Evolutionary conservation across 2,113 vertebrate genomes (phyloP), one percentile per base, ranked within the genome.

Genomic region (Stomatorhinus ivindoensis): DNA sequence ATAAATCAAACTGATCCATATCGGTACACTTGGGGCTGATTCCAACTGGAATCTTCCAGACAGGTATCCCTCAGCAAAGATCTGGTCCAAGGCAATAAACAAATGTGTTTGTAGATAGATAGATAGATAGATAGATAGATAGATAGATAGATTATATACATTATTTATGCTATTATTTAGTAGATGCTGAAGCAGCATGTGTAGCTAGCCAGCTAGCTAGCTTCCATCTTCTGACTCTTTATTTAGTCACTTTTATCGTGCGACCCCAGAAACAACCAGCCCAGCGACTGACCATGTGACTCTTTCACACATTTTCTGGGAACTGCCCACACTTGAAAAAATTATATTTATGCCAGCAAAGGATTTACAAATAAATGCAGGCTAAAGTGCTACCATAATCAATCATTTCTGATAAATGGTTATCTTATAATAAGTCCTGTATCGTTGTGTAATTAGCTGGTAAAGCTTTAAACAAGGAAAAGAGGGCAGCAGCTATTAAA

Each of bases 221-320:
- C 0, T 55, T 8, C 21, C 19, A 58, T 24, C 55, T 55, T 24
- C 19, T 55, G 53, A 55, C 19, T 55, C 17, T 24, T 58, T 8
- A 58, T 24, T 58, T 21, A 58, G 55, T 58, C 7, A 61, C 24
- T 61, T 61, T 61, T 11, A n/a, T 8, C 1, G 24, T 27, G 58
- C n/a, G 24, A n/a, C n/a, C 61, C n/a, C n/a, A 27, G n/a, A 27
- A 11, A 27, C 58, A 65, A 65, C 58, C 24, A 65, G n/a, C 48
- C 17, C 3, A 48, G 17, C 27, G 17, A 11, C n/a, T 65, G 61
- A 27, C 9, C 7, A 65, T 31, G n/a, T 10, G 61, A 27, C 80
- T 58, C 13, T 48, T 48, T 86, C 82, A 48, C 39, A 53, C 51
- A 89, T 89, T 51, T 88, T n/a, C 47, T 84, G 83, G 44, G 69